Percentiles rank a stretch among this genome's conserved stretches.
Evolutionary conservation across 1,140 invertebrate genomes (phyloP).

Genomic region (Drosophila kohkoa): DNA sequence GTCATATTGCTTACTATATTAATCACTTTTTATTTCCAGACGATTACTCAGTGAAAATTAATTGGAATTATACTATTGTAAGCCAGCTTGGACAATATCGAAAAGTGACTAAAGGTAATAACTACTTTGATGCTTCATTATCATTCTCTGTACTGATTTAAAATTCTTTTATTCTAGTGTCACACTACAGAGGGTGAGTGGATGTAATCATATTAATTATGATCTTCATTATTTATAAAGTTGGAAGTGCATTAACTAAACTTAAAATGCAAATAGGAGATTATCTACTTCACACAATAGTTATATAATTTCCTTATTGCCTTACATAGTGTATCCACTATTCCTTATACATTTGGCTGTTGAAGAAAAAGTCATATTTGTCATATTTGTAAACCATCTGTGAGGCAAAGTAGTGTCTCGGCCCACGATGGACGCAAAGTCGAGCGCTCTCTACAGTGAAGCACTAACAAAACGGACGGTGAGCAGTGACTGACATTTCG

Average conservation of each 20-base stretch:
- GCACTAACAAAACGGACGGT: conserved; percentile 41
- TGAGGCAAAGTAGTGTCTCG: conserved; percentile 15
- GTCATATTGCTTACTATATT: too few species aligned
- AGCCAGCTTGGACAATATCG: background rate
- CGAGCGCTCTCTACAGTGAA: conserved; percentile 71
- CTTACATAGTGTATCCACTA: conserved; percentile 10
- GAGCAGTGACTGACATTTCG: conserved; percentile 76
- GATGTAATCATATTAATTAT: background rate
- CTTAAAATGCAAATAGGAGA: background rate
- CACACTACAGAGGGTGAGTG: background rate
- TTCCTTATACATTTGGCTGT: background rate
- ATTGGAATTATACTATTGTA: background rate
- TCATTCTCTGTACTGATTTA: background rate
- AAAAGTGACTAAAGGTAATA: background rate
- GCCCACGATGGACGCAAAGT: conserved; percentile 42
- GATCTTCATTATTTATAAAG: background rate
- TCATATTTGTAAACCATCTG: conserved; percentile 46
- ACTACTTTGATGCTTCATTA: background rate
- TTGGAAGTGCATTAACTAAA: too few species aligned
- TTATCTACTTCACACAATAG: background rate
- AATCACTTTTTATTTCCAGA: background rate
- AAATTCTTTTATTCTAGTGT: background rate
- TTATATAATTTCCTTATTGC: background rate
- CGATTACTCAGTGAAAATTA: background rate
- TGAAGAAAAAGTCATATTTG: conserved; percentile 27